A percentile compares a stretch with the other conserved stretches of the same genome.
Evolutionary conservation across 2,888 invertebrate species (phyloP).

Genomic region (Catocala fraxini): DNA sequence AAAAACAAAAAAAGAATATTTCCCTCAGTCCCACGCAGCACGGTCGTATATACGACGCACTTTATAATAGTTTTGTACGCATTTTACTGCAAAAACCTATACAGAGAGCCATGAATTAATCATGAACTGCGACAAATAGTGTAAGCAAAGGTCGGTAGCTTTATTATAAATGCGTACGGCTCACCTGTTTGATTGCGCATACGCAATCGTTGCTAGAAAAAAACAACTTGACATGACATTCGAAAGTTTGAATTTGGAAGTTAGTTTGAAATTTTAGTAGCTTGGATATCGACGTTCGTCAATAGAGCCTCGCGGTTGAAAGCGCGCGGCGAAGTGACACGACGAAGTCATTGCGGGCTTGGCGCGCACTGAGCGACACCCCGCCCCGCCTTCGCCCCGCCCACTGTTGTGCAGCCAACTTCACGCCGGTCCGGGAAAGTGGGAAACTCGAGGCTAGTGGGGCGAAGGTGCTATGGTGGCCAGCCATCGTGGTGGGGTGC

Average conservation of each 20-base stretch:
- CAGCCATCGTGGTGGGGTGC: slow-evolving; percentile 60
- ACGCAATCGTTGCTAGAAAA: slow-evolving; percentile 23
- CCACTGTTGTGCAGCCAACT: slow-evolving; percentile 73
- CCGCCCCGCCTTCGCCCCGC: slow-evolving; percentile 75
- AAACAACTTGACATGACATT: slow-evolving; percentile 3
- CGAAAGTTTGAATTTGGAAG: slow-evolving; percentile 20
- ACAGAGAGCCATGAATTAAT: slow-evolving; percentile 76
- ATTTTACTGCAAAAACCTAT: slow-evolving; percentile 75
- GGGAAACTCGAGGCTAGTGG: slow-evolving; percentile 76
- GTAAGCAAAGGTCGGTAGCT: slow-evolving; percentile 80
- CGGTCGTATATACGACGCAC: slow-evolving; percentile 52
- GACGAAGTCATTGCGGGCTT: slow-evolving; percentile 49
- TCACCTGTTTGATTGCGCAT: slow-evolving; percentile 73
- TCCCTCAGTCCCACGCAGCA: slow-evolving; percentile 47
- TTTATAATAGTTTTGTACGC: slow-evolving; percentile 64
- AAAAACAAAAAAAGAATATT: slow-evolving; percentile 39
- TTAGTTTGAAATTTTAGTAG: slow-evolving; percentile 37
- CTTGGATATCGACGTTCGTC: slow-evolving; percentile 38
- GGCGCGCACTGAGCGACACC: slow-evolving; percentile 64
- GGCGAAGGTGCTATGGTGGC: slow-evolving; percentile 65
- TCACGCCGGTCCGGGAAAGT: slow-evolving; percentile 77
- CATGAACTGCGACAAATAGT: slow-evolving; percentile 83
- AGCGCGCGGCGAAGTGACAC: slow-evolving; percentile 62
- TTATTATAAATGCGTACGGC: slow-evolving; percentile 72
- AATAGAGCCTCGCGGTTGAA: slow-evolving; percentile 63